These are phyloP conservation scores for Tragelaphus buxtoni DNA, from an alignment of 2,113 vertebrate species.

Conservation along the genomic window DNA sequence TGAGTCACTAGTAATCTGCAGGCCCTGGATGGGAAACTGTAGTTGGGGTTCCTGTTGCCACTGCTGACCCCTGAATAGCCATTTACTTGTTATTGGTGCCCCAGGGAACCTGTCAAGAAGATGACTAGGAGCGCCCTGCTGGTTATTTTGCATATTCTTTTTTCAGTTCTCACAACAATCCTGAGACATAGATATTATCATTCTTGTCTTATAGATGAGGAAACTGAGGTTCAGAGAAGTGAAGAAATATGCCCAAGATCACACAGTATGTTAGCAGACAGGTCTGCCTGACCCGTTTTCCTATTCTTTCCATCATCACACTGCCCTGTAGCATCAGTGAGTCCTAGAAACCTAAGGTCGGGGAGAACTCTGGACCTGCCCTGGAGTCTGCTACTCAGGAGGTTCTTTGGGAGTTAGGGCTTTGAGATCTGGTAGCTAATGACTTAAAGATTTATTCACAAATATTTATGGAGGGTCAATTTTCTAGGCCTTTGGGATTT, in stretches of 20 bases:
- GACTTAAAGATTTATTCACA: conserved; percentile 10
- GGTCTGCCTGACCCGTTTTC: not conserved
- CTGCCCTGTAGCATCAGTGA: not conserved
- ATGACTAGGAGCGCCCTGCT: not conserved
- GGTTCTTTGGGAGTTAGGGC: not conserved
- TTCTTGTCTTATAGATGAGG: not conserved
- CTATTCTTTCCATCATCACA: not conserved
- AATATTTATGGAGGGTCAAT: not conserved
- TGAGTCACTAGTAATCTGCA: not conserved
- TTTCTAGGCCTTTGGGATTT: not conserved
- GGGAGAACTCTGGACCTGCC: not conserved
- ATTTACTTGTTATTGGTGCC: not conserved
- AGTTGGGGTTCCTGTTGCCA: not conserved
- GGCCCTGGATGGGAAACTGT: not conserved
- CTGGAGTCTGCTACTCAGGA: not conserved
- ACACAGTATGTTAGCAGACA: not conserved
- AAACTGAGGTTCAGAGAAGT: not conserved
- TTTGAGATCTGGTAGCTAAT: not conserved
- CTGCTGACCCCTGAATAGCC: not conserved
- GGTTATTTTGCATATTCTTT: not conserved
- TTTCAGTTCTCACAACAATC: not conserved
- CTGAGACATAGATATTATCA: not conserved
- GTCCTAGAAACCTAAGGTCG: not conserved
- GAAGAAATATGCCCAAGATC: not conserved
- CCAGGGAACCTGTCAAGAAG: not conserved